These are phyloP conservation scores for Toxonevra muliebris DNA, from an alignment of 2,888 invertebrate species.

Conservation along the genomic window DNA sequence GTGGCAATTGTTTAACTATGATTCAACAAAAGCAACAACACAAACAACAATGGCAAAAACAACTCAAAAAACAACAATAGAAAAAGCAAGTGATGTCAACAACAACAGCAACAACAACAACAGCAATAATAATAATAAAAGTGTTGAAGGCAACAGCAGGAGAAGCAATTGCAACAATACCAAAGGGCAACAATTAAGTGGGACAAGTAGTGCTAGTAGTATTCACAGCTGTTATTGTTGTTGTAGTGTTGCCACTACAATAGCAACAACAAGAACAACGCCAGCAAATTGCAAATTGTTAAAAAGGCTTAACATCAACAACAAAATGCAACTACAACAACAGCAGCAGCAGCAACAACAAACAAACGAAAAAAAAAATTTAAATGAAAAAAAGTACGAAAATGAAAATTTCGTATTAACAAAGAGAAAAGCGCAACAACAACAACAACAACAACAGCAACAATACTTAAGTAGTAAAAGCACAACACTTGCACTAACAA, in stretches of 20 bases:
- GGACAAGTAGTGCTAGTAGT: constrained; percentile 24
- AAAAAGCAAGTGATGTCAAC: constrained; percentile 18
- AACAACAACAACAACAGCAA: constrained; percentile 13
- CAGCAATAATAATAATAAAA: constrained; percentile 25
- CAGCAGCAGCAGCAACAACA: not conserved
- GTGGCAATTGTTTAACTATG: constrained; percentile 38
- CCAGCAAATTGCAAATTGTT: not conserved
- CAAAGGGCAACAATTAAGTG: constrained; percentile 35
- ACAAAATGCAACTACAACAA: constrained; percentile 9
- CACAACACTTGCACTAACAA: not conserved
- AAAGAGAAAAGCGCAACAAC: constrained; percentile 13
- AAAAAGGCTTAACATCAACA: constrained; percentile 20
- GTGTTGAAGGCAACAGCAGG: constrained; percentile 13
- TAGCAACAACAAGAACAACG: constrained; percentile 16
- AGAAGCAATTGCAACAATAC: constrained; percentile 23
- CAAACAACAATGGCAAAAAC: constrained; percentile 6
- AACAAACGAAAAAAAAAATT: no score
- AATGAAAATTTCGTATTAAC: constrained; percentile 5
- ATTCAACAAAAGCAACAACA: constrained; percentile 28
- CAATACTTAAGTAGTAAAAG: not conserved
- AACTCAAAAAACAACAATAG: not conserved
- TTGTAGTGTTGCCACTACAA: constrained; percentile 6
- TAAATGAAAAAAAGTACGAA: not conserved
- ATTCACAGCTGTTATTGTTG: constrained; percentile 11
- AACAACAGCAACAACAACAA: constrained; percentile 25